Evolutionary conservation across 2,888 invertebrate species (phyloP), one percentile per base, ranked within the genome.

Genomic region (Amblyteles armatorius): DNA sequence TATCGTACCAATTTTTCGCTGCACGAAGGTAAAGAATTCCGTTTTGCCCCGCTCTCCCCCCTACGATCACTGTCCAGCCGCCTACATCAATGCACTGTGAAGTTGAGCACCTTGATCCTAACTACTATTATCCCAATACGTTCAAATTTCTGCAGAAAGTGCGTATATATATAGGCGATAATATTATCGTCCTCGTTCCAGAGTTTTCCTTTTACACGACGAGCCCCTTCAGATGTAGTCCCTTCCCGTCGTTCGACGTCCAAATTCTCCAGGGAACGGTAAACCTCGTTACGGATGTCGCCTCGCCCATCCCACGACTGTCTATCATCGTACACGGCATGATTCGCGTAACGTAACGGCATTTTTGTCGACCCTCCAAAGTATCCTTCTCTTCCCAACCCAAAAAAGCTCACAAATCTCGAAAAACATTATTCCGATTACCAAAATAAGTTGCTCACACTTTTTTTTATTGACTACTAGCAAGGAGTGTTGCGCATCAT

Each of bases 261-360:
- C 0, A 22, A 60, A 74, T 74, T 33, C 74, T 74, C 79, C 50
- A 40, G 13, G 44, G 52, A 71, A 85, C 83, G 79, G 84, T 86
- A 85, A 86, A 88, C 85, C 85, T 86, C 82, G 52, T 84, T 55
- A 55, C 52, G 65, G 16, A 48, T 36, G 6, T 57, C 29, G 55
- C 60, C 44, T 48, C 29, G 7, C 13, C 60, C n/a, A 50, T 65
- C 36, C 33, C 22, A 52, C 29, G 3, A 7, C 19, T 65, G 44
- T 22, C 60, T n/a, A 36, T 60, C 60, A 16, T 60, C 73, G 26
- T 22, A 60, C 22, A 44, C 29, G n/a, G 22, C 5, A 36, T 16
- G 22, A 40, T 44, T 7, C n/a, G 22, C 7, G 26, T 44, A 29
- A 26, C 44, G 29, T 73, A 72, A 72, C 40, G 57, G 33, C 29